These are phyloP conservation scores for human DNA, from an alignment of 2,113 vertebrate genomes.

Conservation along the genomic window GRCh38 chr3:42098501-42099000, in stretches of 20 bases:
- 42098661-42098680: background rate
- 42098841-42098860: background rate
- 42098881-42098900: background rate
- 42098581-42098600: background rate
- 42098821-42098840: background rate
- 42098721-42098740: background rate
- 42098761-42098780: background rate
- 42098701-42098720: background rate
- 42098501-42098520: background rate
- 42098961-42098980: background rate
- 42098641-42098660: background rate
- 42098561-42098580: background rate
- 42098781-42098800: background rate
- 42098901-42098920: background rate
- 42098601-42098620: background rate
- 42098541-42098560: background rate
- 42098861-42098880: background rate
- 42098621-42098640: background rate
- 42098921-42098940: background rate
- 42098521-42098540: background rate
- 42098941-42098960: rapidly evolving
- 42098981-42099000: background rate
- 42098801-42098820: background rate
- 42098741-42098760: background rate
- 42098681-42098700: no score